Percentiles rank a stretch among this genome's conserved stretches.
These are phyloP conservation scores for Acromyrmex echinatior DNA, from an alignment of 1,140 invertebrate genomes.

Conservation along the genomic window DNA sequence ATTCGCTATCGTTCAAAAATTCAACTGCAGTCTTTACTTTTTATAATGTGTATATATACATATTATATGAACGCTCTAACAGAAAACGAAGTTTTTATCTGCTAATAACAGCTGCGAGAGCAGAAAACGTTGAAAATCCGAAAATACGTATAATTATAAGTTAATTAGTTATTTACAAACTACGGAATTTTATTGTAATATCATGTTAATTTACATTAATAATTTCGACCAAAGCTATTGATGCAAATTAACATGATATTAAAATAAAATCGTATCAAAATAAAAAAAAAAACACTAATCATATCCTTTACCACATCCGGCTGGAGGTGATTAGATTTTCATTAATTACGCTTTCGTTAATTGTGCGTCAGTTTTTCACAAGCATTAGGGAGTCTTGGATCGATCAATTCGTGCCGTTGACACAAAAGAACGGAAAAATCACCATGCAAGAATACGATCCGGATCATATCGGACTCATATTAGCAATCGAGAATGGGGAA, in stretches of 20 bases:
- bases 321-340: conserved; percentile 6
- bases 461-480: conserved; percentile 18
- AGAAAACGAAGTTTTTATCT: conserved; percentile 5
- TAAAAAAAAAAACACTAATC: background rate
- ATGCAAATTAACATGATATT: conserved; percentile 30
- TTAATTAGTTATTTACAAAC: conserved; percentile 30
- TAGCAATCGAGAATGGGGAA: conserved; percentile 34
- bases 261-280: conserved; percentile 5
- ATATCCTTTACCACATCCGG: conserved; percentile 65
- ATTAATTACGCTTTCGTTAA: background rate
- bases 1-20: conserved; percentile 42
- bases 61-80: background rate
- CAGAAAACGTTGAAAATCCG: background rate
- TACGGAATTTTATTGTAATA: background rate
- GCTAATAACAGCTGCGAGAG: background rate
- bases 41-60: background rate
- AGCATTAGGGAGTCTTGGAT: background rate
- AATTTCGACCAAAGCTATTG: background rate
- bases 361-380: background rate
- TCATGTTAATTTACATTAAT: background rate
- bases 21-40: conserved; percentile 28
- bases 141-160: conserved; percentile 9
- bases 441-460: background rate
- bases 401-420: background rate
- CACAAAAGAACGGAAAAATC: background rate